Evolutionary conservation across 2,113 vertebrate species (phyloP), one percentile per base, ranked within the genome.

Genomic region (Podarcis muralis): DNA sequence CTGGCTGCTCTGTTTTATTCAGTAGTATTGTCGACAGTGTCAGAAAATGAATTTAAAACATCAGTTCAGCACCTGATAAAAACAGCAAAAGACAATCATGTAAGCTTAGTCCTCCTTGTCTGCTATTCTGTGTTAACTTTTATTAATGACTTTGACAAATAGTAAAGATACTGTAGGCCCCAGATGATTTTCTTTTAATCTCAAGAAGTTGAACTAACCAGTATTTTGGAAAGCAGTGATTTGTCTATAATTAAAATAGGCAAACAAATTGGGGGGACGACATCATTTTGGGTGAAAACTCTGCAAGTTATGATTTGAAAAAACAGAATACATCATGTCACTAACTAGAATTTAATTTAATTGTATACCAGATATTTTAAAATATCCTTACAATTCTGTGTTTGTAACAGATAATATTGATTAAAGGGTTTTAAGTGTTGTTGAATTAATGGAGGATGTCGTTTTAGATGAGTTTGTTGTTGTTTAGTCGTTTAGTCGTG

Each of bases 1-100:
- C 96, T 99, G 0, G 98, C 99, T 20, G 98, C 98, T 5, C 97
- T 99, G 81, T 97, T 99, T 85, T 99, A 99, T 88, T 99, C 99
- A 18, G 96, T 99, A 88, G 98, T 99, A 43, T 96, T 99, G 30
- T 98, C 98, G 57, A 97, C 98, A 16, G 97, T 99, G 97, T 98
- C 98, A 11, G 98, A 98, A 93, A 98, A 97, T n/a, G 98, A 99
- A 88, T 95, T 99, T 88, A 98, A 95, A 83, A 92, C 90, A 0
- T 98, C 98, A 23, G 97, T 99, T 85, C 97, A 99, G 87, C 98
- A 98, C 87, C 97, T 99, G 87, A 95, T 99, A 93, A 99, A 99
- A 97, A 98, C 97, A 91, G 98, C 98, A 32, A 99, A 98, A 96
- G 98, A 99, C 93, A 98, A 93, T 94, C 98, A 98, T 81, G 99